These are phyloP conservation scores for Urophycis tenuis DNA, from an alignment of 2,797 vertebrate genomes.

Conservation along the genomic window DNA sequence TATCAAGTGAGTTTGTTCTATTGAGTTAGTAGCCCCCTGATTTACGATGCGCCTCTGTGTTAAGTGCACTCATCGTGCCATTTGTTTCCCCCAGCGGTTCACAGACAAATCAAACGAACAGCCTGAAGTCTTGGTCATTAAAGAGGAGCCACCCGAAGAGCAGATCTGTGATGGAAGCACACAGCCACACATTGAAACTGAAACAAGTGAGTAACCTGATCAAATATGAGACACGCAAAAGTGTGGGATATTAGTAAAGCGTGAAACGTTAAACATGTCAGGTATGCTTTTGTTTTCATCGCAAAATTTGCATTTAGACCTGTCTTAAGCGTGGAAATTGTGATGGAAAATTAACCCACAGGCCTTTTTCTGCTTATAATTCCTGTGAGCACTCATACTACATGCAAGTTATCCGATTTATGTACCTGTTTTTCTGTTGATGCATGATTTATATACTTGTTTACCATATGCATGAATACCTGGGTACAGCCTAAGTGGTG, in stretches of 20 bases:
- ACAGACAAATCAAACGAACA: slow-evolving; percentile 40
- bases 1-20: neutral
- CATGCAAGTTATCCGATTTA: no score
- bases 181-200: neutral
- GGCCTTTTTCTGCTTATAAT: no score
- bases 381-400: no score
- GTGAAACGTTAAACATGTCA: neutral
- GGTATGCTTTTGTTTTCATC: neutral
- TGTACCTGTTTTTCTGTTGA: no score
- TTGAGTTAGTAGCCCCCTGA: neutral
- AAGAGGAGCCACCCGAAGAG: slow-evolving; percentile 55
- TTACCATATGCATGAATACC: neutral
- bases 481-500: no score
- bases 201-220: neutral
- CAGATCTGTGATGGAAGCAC: slow-evolving; percentile 3
- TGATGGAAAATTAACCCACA: no score
- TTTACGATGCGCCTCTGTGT: neutral
- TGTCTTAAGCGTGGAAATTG: no score
- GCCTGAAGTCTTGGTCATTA: slow-evolving; percentile 50
- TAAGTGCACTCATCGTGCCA: neutral
- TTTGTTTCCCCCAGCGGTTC: slow-evolving; percentile 28
- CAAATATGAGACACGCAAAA: neutral
- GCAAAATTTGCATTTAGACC: neutral
- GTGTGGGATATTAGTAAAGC: neutral
- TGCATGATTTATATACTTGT: no score